phyloP scores from a whole-genome alignment of 2,888 invertebrate genomes.

The Auanema sp. region DNA sequence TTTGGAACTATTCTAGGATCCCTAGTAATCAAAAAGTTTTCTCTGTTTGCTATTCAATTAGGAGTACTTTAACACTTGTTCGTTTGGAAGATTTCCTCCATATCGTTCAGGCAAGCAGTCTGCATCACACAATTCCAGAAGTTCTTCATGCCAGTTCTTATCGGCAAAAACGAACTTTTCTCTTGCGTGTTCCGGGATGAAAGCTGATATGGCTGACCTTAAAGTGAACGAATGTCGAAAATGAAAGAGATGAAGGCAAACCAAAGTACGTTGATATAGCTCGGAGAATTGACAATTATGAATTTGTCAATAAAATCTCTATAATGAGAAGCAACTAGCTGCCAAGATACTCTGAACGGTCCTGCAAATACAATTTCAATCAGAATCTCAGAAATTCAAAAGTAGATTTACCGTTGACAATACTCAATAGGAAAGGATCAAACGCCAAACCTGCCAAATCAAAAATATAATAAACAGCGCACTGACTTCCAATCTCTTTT shows the following conservation, averaged over 20 bases:
- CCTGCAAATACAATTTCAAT: conserved; percentile 18
- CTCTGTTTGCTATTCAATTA: not conserved
- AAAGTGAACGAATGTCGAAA: conserved; percentile 3
- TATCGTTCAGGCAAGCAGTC: conserved; percentile 47
- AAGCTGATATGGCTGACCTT: conserved; percentile 33
- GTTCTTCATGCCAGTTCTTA: conserved; percentile 38
- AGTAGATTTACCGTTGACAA: conserved; percentile 29
- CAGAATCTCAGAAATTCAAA: not conserved
- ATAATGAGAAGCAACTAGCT: conserved; percentile 42
- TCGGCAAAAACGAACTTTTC: conserved; percentile 34
- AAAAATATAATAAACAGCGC: conserved; percentile 45
- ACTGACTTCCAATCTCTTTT: conserved; percentile 31
- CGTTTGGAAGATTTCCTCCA: conserved; percentile 45
- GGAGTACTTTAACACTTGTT: conserved; percentile 19
- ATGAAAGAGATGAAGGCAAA: conserved; percentile 16
- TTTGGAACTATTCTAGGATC: conserved; percentile 36
- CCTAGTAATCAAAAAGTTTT: conserved; percentile 19
- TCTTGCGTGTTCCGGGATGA: conserved; percentile 39
- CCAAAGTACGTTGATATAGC: conserved; percentile 46
- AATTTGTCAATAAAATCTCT: conserved; percentile 50
- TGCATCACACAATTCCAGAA: conserved; percentile 33
- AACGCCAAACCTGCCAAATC: conserved; percentile 44
- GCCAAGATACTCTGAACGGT: conserved; percentile 49
- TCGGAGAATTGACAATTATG: conserved; percentile 47
- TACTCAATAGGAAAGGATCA: conserved; percentile 35